Base-by-base conservation (phyloP, 92 coral and sea anemone species). In the Montipora capitata region DNA sequence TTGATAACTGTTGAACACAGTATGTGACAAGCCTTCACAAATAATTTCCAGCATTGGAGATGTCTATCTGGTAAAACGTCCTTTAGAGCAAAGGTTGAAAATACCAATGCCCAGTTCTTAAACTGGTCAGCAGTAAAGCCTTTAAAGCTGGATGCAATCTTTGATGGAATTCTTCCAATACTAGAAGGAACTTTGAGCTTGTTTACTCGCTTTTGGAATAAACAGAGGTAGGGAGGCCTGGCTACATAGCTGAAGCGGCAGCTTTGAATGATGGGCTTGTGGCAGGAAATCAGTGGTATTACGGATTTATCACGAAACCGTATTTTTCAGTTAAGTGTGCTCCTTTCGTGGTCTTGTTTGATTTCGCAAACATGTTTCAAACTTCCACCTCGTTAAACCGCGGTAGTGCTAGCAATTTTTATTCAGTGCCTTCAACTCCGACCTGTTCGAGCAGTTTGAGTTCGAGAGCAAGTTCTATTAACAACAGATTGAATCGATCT, bases 101-200 rank as follows among this genome's bases (percentile, higher is more conserved):
- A 90, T 14, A 85, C 44, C 13, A 85, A 20, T 48, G 54, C 82
- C 90, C 93, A 90, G 70, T 90, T 90, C 65, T 90, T 90, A 1
- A 78, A 85, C 71, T 90, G 91, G 66, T 90, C 93, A 39, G 90
- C 90, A 38, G 93, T 85, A 45, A 90, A 90, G 7, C 90, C 93
- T 56, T 84, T 76, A 40, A 90, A 90, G 57, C 70, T 78, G 18
- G 93, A 90, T 18, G 90, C 90, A 85, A 85, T 90, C 56, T 84
- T 85, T 4, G 82, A 65, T 15, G 93, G 83, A 61, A 90, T 56
- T 70, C 87, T 42, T 2, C 87, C 81, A 63, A 85, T 90, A 7
- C 83, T 80, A n/a, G 93, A 84, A 41, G 93, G 90, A 4, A 78
- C 74, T 13, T 14, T 42, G 66, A 89, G 15, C 16, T 58, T 35